Base-by-base conservation (phyloP, 2,113 vertebrate genomes). In the Hemiprocne comata region DNA sequence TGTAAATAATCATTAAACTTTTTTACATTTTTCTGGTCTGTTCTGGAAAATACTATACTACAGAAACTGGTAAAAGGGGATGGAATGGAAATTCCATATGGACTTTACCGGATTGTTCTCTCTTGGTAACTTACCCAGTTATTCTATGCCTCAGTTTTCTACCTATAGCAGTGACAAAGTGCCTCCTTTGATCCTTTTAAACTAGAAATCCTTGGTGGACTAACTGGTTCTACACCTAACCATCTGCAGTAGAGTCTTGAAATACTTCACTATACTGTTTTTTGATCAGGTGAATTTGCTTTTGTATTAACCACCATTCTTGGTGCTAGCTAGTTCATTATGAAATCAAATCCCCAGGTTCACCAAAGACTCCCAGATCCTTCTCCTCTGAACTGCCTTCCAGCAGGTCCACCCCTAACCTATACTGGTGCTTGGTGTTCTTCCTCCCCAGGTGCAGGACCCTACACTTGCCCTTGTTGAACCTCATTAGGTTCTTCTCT, bases 1-100 rank as follows among this genome's bases (percentile, higher is more conserved):
- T 96, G 88, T 97, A 93, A 95, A 92, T 90, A 21, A 38, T 57
- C 65, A 96, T 96, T 97, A 97, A 97, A 97, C 16, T 29, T 95
- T 78, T 92, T 69, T 88, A 86, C 3, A 3, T 81, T 95, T 84
- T 65, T 81, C 36, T 90, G 10, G 25, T 90, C 65, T 69, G 29
- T 60, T 93, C 44, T 80, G 87, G 31, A 80, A 92, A 86, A 80
- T 77, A 70, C 26, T 57, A 0, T 36, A 13, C 26, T 77, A 21
- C 18, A 87, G 53, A 87, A 82, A 33, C 10, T 38, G 55, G 17
- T 72, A 36, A 70, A 75, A 73, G 54, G 54, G 31, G 60, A 5
- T 17, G 6, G 57, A 65, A 48, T 2, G 5, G 50, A 20, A 42
- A 77, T 55, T 83, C 18, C 7, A 3, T 11, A 3, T 12, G 28